Conservation (phyloP, 1,140 invertebrate genomes). For the Nephila pilipes region DNA sequence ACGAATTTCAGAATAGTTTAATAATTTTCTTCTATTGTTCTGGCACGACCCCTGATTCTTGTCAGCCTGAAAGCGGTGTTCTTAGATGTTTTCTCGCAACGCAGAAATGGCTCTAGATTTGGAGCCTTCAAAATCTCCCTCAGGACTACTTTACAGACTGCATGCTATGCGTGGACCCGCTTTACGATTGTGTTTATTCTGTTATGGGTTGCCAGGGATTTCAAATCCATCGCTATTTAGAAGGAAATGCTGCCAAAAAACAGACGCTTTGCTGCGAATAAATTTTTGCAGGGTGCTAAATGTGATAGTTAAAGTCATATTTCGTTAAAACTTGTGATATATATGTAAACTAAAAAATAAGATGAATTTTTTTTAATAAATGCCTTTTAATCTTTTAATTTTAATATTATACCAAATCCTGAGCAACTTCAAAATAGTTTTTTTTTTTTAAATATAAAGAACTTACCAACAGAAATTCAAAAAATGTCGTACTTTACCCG, state of each 20-base stretch:
- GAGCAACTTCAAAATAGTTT: no score
- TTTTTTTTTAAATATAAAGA: no score
- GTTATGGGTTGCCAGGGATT: background rate
- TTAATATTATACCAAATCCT: no score
- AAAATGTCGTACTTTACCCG: no score
- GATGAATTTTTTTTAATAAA: no score
- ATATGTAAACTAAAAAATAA: no score
- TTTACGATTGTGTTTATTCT: constrained; percentile 46
- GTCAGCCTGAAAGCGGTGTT: background rate
- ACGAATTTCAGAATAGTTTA: no score
- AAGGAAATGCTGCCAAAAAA: background rate
- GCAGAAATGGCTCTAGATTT: constrained; percentile 46
- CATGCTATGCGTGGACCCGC: background rate
- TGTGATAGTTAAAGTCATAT: no score
- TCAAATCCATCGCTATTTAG: constrained; percentile 5
- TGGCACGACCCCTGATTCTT: background rate
- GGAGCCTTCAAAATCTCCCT: background rate
- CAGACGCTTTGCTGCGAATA: background rate
- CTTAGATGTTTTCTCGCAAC: background rate
- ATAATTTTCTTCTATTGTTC: background rate
- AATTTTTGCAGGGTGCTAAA: background rate
- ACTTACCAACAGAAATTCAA: no score
- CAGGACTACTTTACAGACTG: constrained; percentile 8
- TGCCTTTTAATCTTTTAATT: no score
- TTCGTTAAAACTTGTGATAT: no score